Evolutionary conservation across 1,140 invertebrate genomes (phyloP).

Genomic region (Drosophila pseudoananassae): DNA sequence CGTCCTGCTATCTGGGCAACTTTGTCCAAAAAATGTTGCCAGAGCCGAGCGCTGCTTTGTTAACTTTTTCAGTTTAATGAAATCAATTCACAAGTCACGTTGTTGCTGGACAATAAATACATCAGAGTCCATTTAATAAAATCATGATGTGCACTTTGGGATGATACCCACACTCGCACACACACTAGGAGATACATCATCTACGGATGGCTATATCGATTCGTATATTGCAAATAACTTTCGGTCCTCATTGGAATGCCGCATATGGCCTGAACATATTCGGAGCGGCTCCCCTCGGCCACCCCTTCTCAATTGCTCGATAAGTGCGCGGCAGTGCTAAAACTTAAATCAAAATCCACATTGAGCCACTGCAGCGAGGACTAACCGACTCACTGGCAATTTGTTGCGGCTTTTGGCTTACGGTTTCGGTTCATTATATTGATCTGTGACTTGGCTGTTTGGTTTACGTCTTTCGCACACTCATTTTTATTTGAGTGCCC

Average conservation of each 20-base stretch:
- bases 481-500: conserved; percentile 50
- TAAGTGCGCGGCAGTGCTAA: conserved; percentile 64
- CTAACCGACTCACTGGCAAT: conserved; percentile 34
- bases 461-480: conserved; percentile 36
- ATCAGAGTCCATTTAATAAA: conserved; percentile 84
- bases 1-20: conserved; percentile 31
- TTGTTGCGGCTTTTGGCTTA: conserved; percentile 48
- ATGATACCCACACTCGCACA: conserved; percentile 51
- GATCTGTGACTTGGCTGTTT: conserved; percentile 37
- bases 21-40: conserved; percentile 69
- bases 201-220: conserved; percentile 55
- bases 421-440: conserved; percentile 57
- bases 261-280: conserved; percentile 40
- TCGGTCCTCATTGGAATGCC: conserved; percentile 74
- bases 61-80: conserved; percentile 84
- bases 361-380: conserved; percentile 46
- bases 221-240: conserved; percentile 73
- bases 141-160: conserved; percentile 83
- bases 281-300: neutral
- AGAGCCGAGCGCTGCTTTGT: conserved; percentile 62
- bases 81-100: conserved; percentile 84
- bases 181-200: conserved; percentile 23
- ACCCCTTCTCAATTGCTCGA: conserved; percentile 62
- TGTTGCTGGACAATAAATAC: conserved; percentile 84
- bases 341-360: conserved; percentile 71